Evolutionary conservation across 2,113 vertebrate species (phyloP), one percentile per base, ranked within the genome.

Genomic region (Saccopteryx leptura): DNA sequence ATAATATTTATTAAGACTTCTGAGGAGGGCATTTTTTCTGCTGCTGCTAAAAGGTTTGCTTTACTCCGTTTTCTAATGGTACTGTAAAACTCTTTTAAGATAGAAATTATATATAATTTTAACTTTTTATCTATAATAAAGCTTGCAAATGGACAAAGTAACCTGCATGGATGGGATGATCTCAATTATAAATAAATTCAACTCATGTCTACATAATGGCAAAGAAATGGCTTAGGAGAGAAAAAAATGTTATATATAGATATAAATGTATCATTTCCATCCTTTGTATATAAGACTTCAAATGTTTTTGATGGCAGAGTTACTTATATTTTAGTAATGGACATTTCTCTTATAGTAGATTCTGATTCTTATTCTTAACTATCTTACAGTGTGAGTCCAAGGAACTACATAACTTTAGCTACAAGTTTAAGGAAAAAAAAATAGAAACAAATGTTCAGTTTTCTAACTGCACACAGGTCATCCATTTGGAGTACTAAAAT

Each of bases 71-170:
- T 86, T 76, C 15, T 88, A 48, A 74, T 48, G 26, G 7, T 46
- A 83, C 63, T 72, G 50, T 74, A 71, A 75, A 75, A 60, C 6
- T 52, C 6, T 60, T 83, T 91, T 39, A 94, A 63, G 13, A 61
- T 17, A 86, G 9, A 93, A 89, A 85, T 92, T 88, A 60, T 90
- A 17, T 54, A 39, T 66, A 65, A 90, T 60, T 94, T 97, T 75
- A 81, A 72, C 15, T 33, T 76, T 71, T 93, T 11, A 96, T 46
- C 4, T 11, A 33, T 72, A 80, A 91, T 39, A 80, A 4, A 83
- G 5, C 4, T 31, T 88, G 21, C 2, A 80, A 69, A 15, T 72
- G n/a, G 28, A 78, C 54, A 82, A 9, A 52, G 5, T 58, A 93
- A 83, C 13, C 14, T 79, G 18, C 14, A 91, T 54, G 31, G 4